Evolutionary conservation across 2,888 invertebrate genomes (phyloP).

Genomic region (Mythimna lalbum): DNA sequence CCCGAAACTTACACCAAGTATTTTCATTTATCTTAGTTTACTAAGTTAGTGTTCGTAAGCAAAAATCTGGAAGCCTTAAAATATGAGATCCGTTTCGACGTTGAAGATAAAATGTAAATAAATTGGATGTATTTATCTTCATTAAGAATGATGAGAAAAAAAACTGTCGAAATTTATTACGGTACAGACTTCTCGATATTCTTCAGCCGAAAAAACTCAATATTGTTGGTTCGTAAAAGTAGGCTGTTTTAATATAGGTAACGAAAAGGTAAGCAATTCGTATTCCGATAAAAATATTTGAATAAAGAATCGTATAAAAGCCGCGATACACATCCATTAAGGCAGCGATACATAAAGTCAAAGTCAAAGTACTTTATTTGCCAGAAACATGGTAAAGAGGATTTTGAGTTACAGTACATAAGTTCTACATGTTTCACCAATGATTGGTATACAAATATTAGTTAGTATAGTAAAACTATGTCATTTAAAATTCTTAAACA

Average conservation of each 20-base stretch:
- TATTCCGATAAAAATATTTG: background rate
- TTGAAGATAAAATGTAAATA: constrained; percentile 25
- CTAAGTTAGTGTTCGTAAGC: constrained; percentile 45
- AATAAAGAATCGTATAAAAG: background rate
- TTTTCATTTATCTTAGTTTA: constrained; percentile 67
- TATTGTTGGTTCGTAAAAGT: constrained; percentile 4
- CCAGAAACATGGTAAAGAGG: too few species aligned
- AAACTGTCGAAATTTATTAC: constrained; percentile 6
- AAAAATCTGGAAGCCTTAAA: constrained; percentile 47
- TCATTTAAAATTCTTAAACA: too few species aligned
- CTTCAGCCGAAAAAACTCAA: background rate
- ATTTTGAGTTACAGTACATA: too few species aligned
- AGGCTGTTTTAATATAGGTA: background rate
- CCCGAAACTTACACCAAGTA: constrained; percentile 66
- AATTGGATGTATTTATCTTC: constrained; percentile 23
- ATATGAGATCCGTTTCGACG: constrained; percentile 24
- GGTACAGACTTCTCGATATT: constrained; percentile 11
- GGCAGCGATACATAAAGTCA: too few species aligned
- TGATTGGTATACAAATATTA: too few species aligned
- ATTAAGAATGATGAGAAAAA: constrained; percentile 17
- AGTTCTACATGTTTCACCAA: too few species aligned
- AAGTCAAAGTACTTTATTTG: too few species aligned
- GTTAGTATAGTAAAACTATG: too few species aligned
- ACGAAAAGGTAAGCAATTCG: background rate
- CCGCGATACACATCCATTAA: too few species aligned